Base-by-base conservation (phyloP, 2,113 vertebrate genomes). In the Acanthochromis polyacanthus region DNA sequence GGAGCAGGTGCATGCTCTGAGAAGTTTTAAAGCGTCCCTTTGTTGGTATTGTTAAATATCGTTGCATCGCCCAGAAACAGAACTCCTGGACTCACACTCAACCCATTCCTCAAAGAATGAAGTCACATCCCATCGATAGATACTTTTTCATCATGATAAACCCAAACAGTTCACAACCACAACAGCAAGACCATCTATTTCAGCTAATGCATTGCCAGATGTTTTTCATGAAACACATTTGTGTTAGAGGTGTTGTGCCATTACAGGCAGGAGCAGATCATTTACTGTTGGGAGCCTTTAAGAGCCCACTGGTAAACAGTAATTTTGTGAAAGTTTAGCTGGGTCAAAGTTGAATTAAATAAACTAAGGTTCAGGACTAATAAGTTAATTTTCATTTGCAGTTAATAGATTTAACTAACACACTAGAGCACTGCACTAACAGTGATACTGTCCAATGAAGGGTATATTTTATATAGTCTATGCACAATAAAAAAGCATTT, bases 321-420 rank as follows among this genome's bases (percentile, higher is more conserved):
- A 36, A 78, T 76, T 62, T 77, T 71, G 46, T 67, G 46, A 28
- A 61, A 30, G 82, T 85, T 80, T 65, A 64, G 14, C 53, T 57
- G 66, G 53, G 66, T 67, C 53, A 32, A 22, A 36, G 22, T 53
- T 50, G 36, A 66, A 71, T 72, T 14, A 60, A 81, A 79, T 60
- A 53, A 59, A 48, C 28, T 78, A 28, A 50, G 20, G 43, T n/a
- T 15, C n/a, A n/a, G 40, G 50, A 60, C 32, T 43, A 71, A 59
- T 67, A 58, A 69, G 38, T 23, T 52, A 12, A 40, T 78, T 78
- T 78, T 38, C 59, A 68, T 62, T 28, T 66, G 17, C n/a, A 45
- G 36, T 45, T 0, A 1, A 22, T 22, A 17, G 7, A 19, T 15
- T 40, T 10, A 62, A 43, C 20, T 10, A 62, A 43, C 48, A 78